Base-by-base conservation (phyloP, 2,113 vertebrate genomes). In the Fukomys damarensis region DNA sequence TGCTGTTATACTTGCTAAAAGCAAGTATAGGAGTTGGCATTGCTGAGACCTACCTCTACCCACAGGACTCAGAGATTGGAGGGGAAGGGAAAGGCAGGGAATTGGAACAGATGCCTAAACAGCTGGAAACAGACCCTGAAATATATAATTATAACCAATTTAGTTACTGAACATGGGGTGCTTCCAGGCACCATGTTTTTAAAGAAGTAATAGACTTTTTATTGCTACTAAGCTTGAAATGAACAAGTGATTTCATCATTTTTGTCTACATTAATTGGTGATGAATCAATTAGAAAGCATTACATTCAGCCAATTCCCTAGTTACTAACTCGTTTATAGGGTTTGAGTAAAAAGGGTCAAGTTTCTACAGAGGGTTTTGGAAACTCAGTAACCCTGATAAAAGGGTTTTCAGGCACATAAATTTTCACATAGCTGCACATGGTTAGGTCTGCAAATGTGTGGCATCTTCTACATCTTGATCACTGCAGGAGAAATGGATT, bases 1-100 rank as follows among this genome's bases (percentile, higher is more conserved):
- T 93, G 93, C 93, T 97, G 92, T 93, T 95, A 59, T 2, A 68
- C 70, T 96, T 97, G 96, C 96, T 96, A 96, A 98, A 96, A 96
- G 93, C 76, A 79, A 97, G 58, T 26, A 22, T 52, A 89, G 56
- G 81, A 92, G 84, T 93, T 95, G 90, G 95, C 94, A 87, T 70
- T 59, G 24, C 84, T 54, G 81, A 97, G 88, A 92, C 61, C 58
- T 81, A 97, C 68, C 92, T 96, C 91, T 92, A 74, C 41, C 22
- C 86, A 77, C 35, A 92, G 79, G 89, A 79, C 84, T 92, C 46
- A 85, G 58, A 94, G 81, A 95, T 13, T 54, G 11, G 68, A 87
- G 86, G 72, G 54, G 70, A 94, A 96, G 46, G n/a, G 68, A 74
- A 93, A 97, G 32, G 46, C 92, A 84, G 77, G 49, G 81, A 96